phyloP scores from a whole-genome alignment of 2,888 invertebrate genomes.

The Perdita meconis region DNA sequence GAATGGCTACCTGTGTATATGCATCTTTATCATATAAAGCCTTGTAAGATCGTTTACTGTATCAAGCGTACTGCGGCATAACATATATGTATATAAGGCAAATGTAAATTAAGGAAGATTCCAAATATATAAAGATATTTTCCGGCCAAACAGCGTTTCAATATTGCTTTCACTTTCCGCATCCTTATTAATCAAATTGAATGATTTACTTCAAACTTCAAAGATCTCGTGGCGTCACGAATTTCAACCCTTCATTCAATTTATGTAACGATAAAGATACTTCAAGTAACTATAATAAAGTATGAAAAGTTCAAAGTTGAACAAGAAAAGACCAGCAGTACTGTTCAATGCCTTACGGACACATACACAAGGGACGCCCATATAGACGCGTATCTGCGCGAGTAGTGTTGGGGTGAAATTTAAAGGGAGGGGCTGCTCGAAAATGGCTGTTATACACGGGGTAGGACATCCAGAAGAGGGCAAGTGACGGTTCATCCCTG shows the following conservation, averaged over 20 bases:
- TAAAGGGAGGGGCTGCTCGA: conserved; percentile 83
- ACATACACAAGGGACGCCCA: conserved; percentile 1
- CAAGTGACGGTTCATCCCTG: conserved; percentile 74
- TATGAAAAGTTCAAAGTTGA: not conserved
- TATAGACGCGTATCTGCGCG: conserved; percentile 22
- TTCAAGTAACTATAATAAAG: too few species aligned
- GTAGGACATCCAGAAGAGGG: conserved; percentile 79
- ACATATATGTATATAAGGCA: conserved; percentile 72
- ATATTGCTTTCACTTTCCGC: not conserved
- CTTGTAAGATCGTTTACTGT: conserved; percentile 63
- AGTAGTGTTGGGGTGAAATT: conserved; percentile 72
- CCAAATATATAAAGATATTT: conserved; percentile 83
- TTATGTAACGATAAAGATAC: too few species aligned
- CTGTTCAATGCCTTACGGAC: conserved; percentile 21
- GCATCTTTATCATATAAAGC: conserved; percentile 65
- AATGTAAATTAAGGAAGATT: conserved; percentile 70
- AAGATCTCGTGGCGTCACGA: too few species aligned
- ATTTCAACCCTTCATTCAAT: too few species aligned
- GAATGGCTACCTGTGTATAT: conserved; percentile 53
- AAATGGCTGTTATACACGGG: conserved; percentile 82
- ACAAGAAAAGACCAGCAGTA: not conserved
- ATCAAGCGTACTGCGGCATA: conserved; percentile 56
- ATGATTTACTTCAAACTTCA: not conserved
- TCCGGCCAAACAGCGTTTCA: conserved; percentile 74
- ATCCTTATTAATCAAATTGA: not conserved